Percentiles rank a stretch among this genome's conserved stretches.
Evolutionary conservation across 2,797 vertebrate species (phyloP).

Genomic region (Limosa lapponica): DNA sequence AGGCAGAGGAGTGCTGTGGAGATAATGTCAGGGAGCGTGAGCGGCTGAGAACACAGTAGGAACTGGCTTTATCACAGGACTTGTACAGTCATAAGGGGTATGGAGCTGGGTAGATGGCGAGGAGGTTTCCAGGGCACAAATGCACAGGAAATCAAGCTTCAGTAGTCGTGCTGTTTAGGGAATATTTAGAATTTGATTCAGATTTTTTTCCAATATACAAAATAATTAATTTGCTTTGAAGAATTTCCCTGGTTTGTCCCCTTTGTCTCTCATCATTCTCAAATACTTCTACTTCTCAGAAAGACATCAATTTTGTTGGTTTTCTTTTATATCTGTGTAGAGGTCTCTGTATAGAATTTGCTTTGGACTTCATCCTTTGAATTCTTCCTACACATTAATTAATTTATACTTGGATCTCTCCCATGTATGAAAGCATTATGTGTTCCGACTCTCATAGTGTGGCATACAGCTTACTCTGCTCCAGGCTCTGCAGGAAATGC

Average conservation of each 20-base stretch:
- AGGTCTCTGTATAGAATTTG: not conserved
- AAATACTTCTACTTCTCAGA: conserved; percentile 19
- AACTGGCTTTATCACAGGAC: not conserved
- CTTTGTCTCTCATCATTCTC: not conserved
- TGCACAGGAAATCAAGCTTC: not conserved
- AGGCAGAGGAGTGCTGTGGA: not conserved
- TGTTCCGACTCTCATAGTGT: not conserved
- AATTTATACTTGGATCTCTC: not conserved
- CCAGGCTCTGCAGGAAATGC: not conserved
- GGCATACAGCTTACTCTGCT: not conserved
- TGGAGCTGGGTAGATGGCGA: not conserved
- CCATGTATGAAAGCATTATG: not conserved
- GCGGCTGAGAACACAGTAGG: not conserved
- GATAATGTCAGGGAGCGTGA: not conserved
- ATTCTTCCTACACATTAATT: not conserved
- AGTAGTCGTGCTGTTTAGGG: not conserved
- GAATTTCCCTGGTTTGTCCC: not conserved
- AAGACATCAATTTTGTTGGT: conserved; percentile 34
- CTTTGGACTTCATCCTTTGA: not conserved
- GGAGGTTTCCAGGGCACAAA: not conserved
- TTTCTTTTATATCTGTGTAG: not conserved
- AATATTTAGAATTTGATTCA: not conserved
- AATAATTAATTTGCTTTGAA: conserved; percentile 21
- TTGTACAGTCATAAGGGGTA: not conserved
- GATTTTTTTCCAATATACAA: not conserved